phyloP scores from a whole-genome alignment of 2,888 invertebrate genomes.

The Pardosa pseudoannulata region DNA sequence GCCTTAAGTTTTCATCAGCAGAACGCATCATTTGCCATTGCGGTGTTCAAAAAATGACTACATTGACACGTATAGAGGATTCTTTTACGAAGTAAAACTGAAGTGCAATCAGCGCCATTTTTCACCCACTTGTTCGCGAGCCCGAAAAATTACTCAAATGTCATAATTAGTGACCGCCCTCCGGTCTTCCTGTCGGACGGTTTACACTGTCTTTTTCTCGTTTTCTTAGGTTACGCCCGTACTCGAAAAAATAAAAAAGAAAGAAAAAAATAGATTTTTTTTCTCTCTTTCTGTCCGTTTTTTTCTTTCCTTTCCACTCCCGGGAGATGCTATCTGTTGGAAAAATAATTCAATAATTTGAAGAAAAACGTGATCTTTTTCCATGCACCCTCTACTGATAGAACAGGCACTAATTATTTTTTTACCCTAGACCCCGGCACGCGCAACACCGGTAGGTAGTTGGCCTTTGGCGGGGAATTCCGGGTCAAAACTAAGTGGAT shows the following conservation, averaged over 20 bases:
- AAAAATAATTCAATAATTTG: not conserved
- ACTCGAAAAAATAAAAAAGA: not conserved
- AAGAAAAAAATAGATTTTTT: no score
- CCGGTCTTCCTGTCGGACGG: slow-evolving; percentile 36
- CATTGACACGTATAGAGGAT: no score
- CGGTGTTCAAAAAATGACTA: no score
- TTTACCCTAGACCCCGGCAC: not conserved
- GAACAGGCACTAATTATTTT: not conserved
- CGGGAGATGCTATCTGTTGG: not conserved
- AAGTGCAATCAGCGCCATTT: not conserved
- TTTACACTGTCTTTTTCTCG: not conserved
- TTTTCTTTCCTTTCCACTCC: not conserved
- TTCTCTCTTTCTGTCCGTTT: no score
- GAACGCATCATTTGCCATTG: no score
- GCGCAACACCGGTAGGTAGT: slow-evolving; percentile 9
- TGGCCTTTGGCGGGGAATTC: not conserved
- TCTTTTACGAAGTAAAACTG: no score
- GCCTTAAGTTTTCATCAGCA: no score
- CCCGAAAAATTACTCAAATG: slow-evolving; percentile 53
- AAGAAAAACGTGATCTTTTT: not conserved
- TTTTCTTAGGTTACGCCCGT: not conserved
- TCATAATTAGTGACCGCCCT: slow-evolving; percentile 58
- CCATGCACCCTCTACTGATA: not conserved
- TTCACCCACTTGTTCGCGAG: not conserved
- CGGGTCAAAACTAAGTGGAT: not conserved